A percentile compares a stretch with the other conserved stretches of the same genome.
These are phyloP conservation scores for Brenthis hecate DNA, from an alignment of 2,888 invertebrate species.

Conservation along the genomic window DNA sequence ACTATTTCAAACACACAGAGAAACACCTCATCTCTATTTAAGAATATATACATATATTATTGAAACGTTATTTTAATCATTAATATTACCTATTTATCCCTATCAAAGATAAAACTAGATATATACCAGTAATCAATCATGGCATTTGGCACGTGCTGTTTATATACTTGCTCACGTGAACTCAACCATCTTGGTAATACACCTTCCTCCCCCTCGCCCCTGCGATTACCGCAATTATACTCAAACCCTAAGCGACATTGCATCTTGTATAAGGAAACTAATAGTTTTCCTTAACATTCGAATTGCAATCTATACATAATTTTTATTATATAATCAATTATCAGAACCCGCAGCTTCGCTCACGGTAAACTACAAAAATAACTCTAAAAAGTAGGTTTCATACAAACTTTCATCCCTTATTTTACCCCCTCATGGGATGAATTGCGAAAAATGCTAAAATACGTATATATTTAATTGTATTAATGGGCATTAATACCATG, in stretches of 20 bases:
- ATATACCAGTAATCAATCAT: neutral
- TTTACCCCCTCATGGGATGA: too few relatives aligned
- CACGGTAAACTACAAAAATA: too few relatives aligned
- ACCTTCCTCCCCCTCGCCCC: neutral
- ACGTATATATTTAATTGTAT: too few relatives aligned
- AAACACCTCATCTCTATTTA: too few relatives aligned
- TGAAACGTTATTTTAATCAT: neutral
- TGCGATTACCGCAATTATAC: slow-evolving; percentile 26
- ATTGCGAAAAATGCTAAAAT: too few relatives aligned
- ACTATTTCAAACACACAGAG: too few relatives aligned
- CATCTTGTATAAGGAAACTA: slow-evolving; percentile 40
- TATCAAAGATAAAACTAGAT: slow-evolving; percentile 2
- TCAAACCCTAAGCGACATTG: slow-evolving; percentile 41
- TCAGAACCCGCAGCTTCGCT: too few relatives aligned
- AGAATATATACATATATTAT: too few relatives aligned
- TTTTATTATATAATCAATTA: slow-evolving; percentile 10
- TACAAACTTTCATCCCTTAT: too few relatives aligned
- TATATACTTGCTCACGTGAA: slow-evolving; percentile 1
- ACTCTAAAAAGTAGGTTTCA: too few relatives aligned
- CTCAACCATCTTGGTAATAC: slow-evolving; percentile 1
- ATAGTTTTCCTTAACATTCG: slow-evolving; percentile 26
- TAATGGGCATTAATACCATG: too few relatives aligned
- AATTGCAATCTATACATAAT: slow-evolving; percentile 21
- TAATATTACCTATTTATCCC: neutral
- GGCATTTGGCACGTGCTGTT: neutral